Conservation (phyloP, 2,888 invertebrate genomes). For the Furcula furcula region DNA sequence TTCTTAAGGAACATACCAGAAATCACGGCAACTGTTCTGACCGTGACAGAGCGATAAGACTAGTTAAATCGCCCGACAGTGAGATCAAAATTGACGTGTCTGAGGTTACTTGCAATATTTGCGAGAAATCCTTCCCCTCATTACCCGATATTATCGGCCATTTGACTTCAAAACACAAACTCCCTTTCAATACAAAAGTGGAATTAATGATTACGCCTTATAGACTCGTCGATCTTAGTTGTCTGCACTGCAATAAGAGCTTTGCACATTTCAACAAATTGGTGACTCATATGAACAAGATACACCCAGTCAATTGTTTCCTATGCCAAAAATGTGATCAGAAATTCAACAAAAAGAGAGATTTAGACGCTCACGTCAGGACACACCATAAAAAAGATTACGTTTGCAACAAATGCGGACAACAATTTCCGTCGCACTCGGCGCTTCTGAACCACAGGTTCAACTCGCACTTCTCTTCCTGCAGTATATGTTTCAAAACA, state of each 20-base stretch:
- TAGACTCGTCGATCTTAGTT: conserved; percentile 53
- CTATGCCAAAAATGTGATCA: conserved; percentile 48
- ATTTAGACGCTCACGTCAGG: conserved; percentile 50
- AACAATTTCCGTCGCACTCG: conserved; percentile 38
- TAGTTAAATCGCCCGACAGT: conserved; percentile 49
- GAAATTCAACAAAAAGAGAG: conserved; percentile 53
- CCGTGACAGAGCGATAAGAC: conserved; percentile 47
- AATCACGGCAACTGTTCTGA: conserved; percentile 50
- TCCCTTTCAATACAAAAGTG: conserved; percentile 45
- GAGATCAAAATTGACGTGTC: conserved; percentile 69
- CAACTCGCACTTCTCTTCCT: conserved; percentile 50
- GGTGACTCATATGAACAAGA: conserved; percentile 52
- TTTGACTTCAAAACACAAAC: conserved; percentile 47
- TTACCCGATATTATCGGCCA: conserved; percentile 34
- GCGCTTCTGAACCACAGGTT: conserved; percentile 48
- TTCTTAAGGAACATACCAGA: conserved; percentile 51
- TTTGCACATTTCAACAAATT: conserved; percentile 49
- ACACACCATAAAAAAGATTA: conserved; percentile 47
- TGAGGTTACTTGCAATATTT: conserved; percentile 51
- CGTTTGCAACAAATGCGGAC: conserved; percentile 47
- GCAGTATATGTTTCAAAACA: conserved; percentile 57
- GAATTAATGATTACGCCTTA: conserved; percentile 45
- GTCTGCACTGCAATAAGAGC: conserved; percentile 47
- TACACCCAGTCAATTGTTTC: conserved; percentile 45
- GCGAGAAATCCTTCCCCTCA: conserved; percentile 28